These are phyloP conservation scores for Syngnathus scovelli DNA, from an alignment of 2,113 vertebrate species.

Conservation along the genomic window DNA sequence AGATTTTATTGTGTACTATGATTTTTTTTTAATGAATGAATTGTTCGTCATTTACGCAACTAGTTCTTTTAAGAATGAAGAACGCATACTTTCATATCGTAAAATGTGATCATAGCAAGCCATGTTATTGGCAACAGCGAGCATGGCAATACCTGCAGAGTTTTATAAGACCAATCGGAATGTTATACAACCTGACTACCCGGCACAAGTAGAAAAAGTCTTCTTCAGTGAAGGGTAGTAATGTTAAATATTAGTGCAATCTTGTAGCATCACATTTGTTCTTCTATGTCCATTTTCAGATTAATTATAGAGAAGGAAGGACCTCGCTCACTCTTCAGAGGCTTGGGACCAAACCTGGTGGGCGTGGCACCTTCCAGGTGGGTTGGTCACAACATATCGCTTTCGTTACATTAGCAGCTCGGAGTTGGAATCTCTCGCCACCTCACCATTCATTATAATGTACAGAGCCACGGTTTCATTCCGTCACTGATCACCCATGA, in stretches of 20 bases:
- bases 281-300: slow-evolving; percentile 54
- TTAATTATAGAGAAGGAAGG: slow-evolving; percentile 96
- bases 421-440: not conserved
- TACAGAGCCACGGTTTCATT: too few species aligned
- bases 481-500: not conserved
- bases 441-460: not conserved
- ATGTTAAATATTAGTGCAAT: too few species aligned
- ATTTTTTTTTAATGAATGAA: too few species aligned
- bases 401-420: not conserved
- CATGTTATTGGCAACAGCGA: not conserved
- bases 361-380: slow-evolving; percentile 97
- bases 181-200: not conserved
- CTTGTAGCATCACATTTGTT: not conserved
- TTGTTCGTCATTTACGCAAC: too few species aligned
- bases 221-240: not conserved
- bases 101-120: not conserved
- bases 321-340: slow-evolving; percentile 92
- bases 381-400: not conserved
- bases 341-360: slow-evolving; percentile 92
- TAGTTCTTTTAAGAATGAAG: not conserved
- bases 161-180: not conserved
- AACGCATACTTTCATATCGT: not conserved
- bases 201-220: not conserved
- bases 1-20: too few species aligned
- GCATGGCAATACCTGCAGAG: not conserved